Evolutionary conservation across 2,797 vertebrate genomes (phyloP), one percentile per base, ranked within the genome.

Genomic region (Erethizon dorsatum): DNA sequence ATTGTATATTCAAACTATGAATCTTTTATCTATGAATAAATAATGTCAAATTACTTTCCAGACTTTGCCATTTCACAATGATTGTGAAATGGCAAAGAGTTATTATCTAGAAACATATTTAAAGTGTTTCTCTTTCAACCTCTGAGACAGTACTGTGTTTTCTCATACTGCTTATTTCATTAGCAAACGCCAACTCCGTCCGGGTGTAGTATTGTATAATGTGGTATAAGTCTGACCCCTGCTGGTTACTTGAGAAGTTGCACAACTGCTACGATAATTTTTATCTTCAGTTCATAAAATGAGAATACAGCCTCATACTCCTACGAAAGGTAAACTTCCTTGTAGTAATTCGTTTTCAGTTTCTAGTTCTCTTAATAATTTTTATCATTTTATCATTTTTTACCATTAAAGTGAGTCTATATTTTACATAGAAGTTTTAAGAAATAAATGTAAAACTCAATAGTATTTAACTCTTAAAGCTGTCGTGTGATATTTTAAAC

Each of bases 161-260:
- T 3, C 45, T 88, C 80, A 56, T 56, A n/a, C 69, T 90, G 57
- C 79, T 79, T 71, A 83, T 10, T 85, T 83, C 65, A 56, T 88
- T 45, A 2, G 41, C 14, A 63, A 45, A 85, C 7, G 22, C 59
- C 28, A 88, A 6, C 2, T 9, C 5, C 4, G 59, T 77, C 9
- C 8, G 5, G 1, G 4, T 52, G 18, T 56, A 59, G 18, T 50
- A n/a, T 6, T 65, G 22, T 15, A 33, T 61, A 69, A 69, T 22
- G 2, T 33, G 83, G 95, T 94, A 17, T 79, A 75, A 61, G 77
- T 4, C 45, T 97, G 97, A 56, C 97, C 96, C 5, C 97, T 88
- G 80, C 90, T 97, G 97, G 94, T 52, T 11, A 0, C 5, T 6
- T 59, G 0, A 79, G 47, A 78, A 93, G 54, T 90, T 96, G 85